Conservation (phyloP, 2,888 invertebrate genomes). For the Mimas tiliae region DNA sequence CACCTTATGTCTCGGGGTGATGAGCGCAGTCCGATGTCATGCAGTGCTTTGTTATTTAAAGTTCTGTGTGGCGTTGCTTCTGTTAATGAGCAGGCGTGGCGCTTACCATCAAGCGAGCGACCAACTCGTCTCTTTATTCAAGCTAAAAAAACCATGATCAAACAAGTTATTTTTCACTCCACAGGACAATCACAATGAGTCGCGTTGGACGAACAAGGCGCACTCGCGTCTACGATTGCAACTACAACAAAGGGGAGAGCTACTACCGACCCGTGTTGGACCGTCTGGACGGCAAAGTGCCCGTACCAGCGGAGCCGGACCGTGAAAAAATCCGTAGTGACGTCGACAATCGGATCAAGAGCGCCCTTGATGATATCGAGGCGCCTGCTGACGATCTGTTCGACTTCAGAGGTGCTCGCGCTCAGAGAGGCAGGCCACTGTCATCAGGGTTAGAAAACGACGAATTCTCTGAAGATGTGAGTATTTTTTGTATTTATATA, state of each 20-base stretch:
- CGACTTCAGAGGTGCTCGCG: slow-evolving; percentile 86
- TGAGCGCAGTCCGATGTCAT: too few relatives aligned
- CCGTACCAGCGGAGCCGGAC: slow-evolving; percentile 64
- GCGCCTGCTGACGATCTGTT: slow-evolving; percentile 83
- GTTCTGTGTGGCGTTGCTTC: too few relatives aligned
- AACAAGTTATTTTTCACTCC: background rate
- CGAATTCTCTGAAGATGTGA: slow-evolving; percentile 80
- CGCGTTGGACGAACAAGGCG: slow-evolving; percentile 87
- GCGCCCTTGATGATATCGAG: slow-evolving; percentile 65
- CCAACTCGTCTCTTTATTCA: too few relatives aligned
- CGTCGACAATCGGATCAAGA: slow-evolving; percentile 70
- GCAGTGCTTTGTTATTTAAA: too few relatives aligned
- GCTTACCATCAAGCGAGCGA: too few relatives aligned
- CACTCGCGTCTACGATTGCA: slow-evolving; percentile 93
- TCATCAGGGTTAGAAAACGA: slow-evolving; percentile 76
- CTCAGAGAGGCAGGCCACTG: slow-evolving; percentile 72
- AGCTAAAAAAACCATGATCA: background rate
- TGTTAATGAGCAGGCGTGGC: too few relatives aligned
- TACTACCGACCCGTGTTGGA: slow-evolving; percentile 92
- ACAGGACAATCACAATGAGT: slow-evolving; percentile 53
- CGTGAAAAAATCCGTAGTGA: slow-evolving; percentile 65
- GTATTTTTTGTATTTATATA: slow-evolving; percentile 37
- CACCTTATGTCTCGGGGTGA: too few relatives aligned
- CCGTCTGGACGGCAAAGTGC: slow-evolving; percentile 88
- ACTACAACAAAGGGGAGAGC: slow-evolving; percentile 93